Base-by-base conservation (phyloP, 2,888 invertebrate genomes). In the Lepetodrilus schrolli region DNA sequence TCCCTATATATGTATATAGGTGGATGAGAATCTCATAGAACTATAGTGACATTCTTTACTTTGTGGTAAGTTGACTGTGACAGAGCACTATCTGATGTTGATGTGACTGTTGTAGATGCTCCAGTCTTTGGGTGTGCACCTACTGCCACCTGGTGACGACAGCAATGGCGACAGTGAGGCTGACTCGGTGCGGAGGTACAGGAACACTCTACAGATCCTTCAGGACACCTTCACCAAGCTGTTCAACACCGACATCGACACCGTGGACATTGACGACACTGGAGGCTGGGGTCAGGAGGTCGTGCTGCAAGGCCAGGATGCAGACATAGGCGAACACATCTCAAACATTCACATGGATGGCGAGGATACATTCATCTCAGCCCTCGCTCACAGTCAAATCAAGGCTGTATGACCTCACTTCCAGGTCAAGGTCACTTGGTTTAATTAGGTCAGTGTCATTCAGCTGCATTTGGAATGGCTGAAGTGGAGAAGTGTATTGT, bases 61-160 rank as follows among this genome's bases (percentile, higher is more conserved):
- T n/a, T n/a, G n/a, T n/a, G n/a, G n/a, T n/a, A n/a, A n/a, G n/a
- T n/a, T n/a, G n/a, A n/a, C n/a, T n/a, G n/a, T n/a, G n/a, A n/a
- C n/a, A 38, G 8, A 17, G 20, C 43, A 38, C 20, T 10, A 17
- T 36, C 23, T 48, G 37, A 36, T n/a, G n/a, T 38, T n/a, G 3
- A 47, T 49, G 2, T 51, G 69, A 48, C 30, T 17, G 38, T 74
- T 72, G 17, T 73, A 84, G 84, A 81, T 84, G 83, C 30, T 84
- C 23, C 75, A 80, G 65, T 84, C 84, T 7, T 73, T 83, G 10
- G 78, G 75, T 47, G 69, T 73, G n/a, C 73, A 69, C n/a, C 66
- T 79, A 26, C 69, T 74, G 13, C 74, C 75, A 5, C 68, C 70
- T 2, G 73, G 30, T 7, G 13, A 58, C 23, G n/a, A 8, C 5